A percentile compares a stretch with the other conserved stretches of the same genome.
Conservation (phyloP, 2,888 invertebrate species). For the Orthosia gothica region DNA sequence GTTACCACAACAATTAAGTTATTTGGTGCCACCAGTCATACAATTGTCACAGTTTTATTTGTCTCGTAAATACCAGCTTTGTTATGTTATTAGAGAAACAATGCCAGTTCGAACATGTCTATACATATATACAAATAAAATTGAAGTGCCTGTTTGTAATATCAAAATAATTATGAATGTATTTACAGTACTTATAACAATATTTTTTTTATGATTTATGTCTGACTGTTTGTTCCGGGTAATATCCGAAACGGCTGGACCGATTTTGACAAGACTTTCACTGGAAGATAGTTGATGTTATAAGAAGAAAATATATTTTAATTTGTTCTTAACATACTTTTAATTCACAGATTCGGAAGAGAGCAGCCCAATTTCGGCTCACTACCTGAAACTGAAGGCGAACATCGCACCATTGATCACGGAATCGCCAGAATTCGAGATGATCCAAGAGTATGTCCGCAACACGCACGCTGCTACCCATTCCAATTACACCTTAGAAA, state of each 20-base stretch:
- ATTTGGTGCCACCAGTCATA: slow-evolving; percentile 26
- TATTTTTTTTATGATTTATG: no score
- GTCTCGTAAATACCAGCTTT: neutral
- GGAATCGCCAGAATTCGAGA: slow-evolving; percentile 93
- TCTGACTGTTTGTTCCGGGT: no score
- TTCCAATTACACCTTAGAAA: slow-evolving; percentile 86
- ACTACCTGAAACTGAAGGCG: slow-evolving; percentile 97
- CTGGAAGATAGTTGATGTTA: no score
- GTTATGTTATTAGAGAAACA: neutral
- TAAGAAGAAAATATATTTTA: neutral
- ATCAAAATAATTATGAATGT: no score
- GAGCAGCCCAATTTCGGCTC: slow-evolving; percentile 94
- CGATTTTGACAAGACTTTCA: no score
- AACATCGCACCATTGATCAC: slow-evolving; percentile 94
- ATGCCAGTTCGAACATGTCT: slow-evolving; percentile 23
- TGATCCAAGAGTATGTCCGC: slow-evolving; percentile 95
- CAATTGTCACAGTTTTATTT: slow-evolving; percentile 17
- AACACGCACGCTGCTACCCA: slow-evolving; percentile 99
- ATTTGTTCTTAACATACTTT: neutral
- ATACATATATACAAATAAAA: no score
- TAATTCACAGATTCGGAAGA: slow-evolving; percentile 71
- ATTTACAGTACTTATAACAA: no score
- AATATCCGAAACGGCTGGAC: no score
- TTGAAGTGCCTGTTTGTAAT: neutral
- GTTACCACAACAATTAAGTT: slow-evolving; percentile 32